These are phyloP conservation scores for Pammene fasciana DNA, from an alignment of 2,888 invertebrate species.

Conservation along the genomic window DNA sequence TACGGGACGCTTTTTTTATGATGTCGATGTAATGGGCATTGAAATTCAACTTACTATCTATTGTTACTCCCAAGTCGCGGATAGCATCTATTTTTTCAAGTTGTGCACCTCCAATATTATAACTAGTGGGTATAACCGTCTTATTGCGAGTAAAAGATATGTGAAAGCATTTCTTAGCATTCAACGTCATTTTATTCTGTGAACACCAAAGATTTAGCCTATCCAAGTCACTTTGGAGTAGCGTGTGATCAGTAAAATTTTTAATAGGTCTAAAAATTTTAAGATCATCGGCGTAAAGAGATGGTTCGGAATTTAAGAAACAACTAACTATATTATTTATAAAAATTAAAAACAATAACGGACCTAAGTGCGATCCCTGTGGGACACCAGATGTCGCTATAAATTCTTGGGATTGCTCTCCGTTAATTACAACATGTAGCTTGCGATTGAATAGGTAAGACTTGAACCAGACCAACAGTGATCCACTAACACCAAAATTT, in stretches of 20 bases:
- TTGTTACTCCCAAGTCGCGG: neutral
- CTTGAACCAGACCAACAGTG: slow-evolving; percentile 6
- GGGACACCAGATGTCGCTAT: slow-evolving; percentile 10
- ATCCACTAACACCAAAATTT: neutral
- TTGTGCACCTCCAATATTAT: neutral
- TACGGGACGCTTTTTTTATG: neutral
- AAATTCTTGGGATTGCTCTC: neutral
- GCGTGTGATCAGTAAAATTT: neutral
- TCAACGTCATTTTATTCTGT: neutral
- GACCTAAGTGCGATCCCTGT: slow-evolving; percentile 20
- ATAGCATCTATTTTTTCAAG: neutral
- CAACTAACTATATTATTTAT: neutral
- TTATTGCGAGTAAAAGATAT: neutral
- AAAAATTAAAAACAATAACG: slow-evolving; percentile 3
- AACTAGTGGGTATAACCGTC: neutral
- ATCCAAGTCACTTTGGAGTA: neutral
- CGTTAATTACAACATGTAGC: neutral
- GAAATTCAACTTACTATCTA: neutral
- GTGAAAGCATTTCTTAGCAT: neutral
- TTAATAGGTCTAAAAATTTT: neutral
- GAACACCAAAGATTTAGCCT: neutral
- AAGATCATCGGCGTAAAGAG: slow-evolving; percentile 1
- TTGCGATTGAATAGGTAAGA: slow-evolving; percentile 12
- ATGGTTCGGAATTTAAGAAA: neutral
- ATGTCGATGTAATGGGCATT: neutral